phyloP scores from a whole-genome alignment of 2,888 invertebrate species.

The Amorpha juglandis region DNA sequence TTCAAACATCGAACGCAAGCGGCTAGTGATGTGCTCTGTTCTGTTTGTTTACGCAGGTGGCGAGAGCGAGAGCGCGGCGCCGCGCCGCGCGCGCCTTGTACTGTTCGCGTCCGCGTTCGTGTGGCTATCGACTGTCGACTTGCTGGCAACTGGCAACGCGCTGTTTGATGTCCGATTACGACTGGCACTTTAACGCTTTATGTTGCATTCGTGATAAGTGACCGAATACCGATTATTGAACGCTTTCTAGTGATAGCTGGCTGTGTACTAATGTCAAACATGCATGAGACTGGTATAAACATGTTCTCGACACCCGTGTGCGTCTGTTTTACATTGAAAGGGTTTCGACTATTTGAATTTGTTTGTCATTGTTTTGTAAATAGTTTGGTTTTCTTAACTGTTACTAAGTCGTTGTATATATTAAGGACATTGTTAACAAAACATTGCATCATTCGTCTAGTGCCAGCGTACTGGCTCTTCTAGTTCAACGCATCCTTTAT shows the following conservation, averaged over 20 bases:
- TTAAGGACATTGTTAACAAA: neutral
- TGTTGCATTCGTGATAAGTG: constrained; percentile 59
- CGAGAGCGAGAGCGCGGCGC: constrained; percentile 39
- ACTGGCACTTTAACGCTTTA: constrained; percentile 59
- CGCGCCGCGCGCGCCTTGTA: constrained; percentile 25
- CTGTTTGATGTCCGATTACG: constrained; percentile 63
- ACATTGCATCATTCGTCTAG: no score
- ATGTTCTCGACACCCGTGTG: neutral
- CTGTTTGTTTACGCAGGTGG: constrained; percentile 66
- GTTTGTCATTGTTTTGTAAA: neutral
- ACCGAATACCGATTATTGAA: constrained; percentile 66
- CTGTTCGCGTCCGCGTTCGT: constrained; percentile 7
- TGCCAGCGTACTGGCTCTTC: no score
- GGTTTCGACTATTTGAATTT: neutral
- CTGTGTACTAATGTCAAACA: constrained; percentile 28
- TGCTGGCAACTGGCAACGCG: constrained; percentile 49
- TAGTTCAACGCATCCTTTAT: no score
- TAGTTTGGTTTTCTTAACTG: neutral
- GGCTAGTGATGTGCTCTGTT: constrained; percentile 54
- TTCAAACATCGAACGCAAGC: constrained; percentile 46
- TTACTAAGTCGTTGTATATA: neutral
- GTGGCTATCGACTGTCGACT: constrained; percentile 45
- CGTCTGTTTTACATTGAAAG: neutral
- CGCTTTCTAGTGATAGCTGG: constrained; percentile 48
- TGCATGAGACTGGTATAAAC: constrained; percentile 10